Evolutionary conservation across 2,888 invertebrate species (phyloP).

Genomic region (Athetis lepigone): DNA sequence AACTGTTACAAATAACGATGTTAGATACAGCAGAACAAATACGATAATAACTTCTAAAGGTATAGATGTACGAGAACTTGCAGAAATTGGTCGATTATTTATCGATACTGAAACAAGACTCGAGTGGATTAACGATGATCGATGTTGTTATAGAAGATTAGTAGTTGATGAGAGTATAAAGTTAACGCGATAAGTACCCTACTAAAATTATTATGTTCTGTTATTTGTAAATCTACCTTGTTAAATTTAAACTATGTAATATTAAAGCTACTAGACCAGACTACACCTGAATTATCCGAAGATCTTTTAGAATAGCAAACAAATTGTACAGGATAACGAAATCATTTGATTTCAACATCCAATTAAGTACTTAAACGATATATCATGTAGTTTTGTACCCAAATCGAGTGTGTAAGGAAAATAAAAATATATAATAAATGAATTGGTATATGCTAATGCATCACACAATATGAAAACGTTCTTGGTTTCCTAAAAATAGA

Average conservation of each 20-base stretch:
- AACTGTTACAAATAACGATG: slow-evolving; percentile 17
- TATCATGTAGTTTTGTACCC: slow-evolving; percentile 14
- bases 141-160: background rate
- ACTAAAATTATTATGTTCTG: background rate
- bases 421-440: too few relatives aligned
- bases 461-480: background rate
- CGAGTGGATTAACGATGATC: background rate
- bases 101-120: slow-evolving; percentile 28
- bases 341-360: background rate
- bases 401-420: slow-evolving; percentile 1
- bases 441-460: background rate
- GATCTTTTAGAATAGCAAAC: background rate
- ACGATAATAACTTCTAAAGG: slow-evolving; percentile 19
- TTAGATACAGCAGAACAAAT: slow-evolving; percentile 35
- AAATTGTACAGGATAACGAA: background rate
- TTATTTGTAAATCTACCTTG: background rate
- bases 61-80: background rate
- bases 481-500: background rate
- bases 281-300: background rate
- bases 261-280: too few relatives aligned
- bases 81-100: slow-evolving; percentile 26
- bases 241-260: too few relatives aligned
- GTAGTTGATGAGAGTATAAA: background rate
- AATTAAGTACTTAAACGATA: slow-evolving; percentile 3
- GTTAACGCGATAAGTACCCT: background rate